phyloP scores from a whole-genome alignment of 2,888 invertebrate species.

The Mechanitis messenoides region DNA sequence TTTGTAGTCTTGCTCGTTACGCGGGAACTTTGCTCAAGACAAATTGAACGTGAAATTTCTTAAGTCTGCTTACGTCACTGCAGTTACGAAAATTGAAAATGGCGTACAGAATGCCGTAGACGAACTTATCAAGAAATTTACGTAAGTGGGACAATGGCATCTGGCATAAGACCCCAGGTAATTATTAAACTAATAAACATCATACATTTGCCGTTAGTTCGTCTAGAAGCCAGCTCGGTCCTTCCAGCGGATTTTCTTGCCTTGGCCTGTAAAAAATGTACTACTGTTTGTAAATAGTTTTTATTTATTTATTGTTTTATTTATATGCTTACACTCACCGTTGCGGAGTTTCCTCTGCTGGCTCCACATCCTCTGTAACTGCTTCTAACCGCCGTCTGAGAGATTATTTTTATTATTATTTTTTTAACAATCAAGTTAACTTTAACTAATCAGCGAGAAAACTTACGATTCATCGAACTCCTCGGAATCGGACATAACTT shows the following conservation, averaged over 20 bases:
- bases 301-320: constrained; percentile 8
- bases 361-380: constrained; percentile 50
- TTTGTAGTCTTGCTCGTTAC: no score
- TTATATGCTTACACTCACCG: constrained; percentile 31
- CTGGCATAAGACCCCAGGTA: no score
- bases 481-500: constrained; percentile 41
- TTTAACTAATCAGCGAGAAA: constrained; percentile 2
- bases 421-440: not conserved
- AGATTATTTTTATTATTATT: constrained; percentile 20
- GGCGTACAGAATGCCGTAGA: no score
- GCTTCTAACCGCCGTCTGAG: constrained; percentile 42
- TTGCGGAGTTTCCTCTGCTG: constrained; percentile 39
- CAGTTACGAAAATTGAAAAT: no score
- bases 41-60: no score
- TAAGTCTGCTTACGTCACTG: no score
- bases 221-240: constrained; percentile 66
- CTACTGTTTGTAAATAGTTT: constrained; percentile 4
- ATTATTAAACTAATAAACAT: not conserved
- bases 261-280: constrained; percentile 34
- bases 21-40: no score
- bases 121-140: no score
- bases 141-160: no score
- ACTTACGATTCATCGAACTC: constrained; percentile 51
- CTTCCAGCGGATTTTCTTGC: constrained; percentile 60
- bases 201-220: constrained; percentile 36